A percentile compares a stretch with the other conserved stretches of the same genome.
Evolutionary conservation across 2,797 vertebrate genomes (phyloP).

Genomic region (Anolis apletophallus): DNA sequence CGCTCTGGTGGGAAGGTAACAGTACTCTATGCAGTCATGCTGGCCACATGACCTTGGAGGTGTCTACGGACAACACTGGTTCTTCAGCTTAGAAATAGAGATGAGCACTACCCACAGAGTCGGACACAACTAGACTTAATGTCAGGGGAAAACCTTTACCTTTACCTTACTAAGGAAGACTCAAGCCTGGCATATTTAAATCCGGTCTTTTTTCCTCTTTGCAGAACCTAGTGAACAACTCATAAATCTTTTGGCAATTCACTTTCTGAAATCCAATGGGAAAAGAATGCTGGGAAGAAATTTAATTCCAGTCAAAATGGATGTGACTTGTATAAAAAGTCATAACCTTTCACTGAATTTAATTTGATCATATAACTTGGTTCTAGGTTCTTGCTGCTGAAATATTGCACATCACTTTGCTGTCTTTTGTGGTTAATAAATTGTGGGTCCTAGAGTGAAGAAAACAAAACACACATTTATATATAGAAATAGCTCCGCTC

Average conservation of each 20-base stretch:
- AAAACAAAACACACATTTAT: neutral
- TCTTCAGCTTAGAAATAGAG: no score
- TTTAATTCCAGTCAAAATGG: neutral
- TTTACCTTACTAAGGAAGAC: neutral
- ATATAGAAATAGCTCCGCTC: no score
- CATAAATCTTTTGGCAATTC: neutral
- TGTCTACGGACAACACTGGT: no score
- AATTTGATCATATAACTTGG: constrained; percentile 23
- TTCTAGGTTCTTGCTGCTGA: neutral
- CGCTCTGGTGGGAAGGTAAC: no score
- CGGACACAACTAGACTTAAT: no score
- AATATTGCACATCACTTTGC: neutral
- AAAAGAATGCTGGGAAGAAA: neutral
- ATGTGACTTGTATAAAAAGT: constrained; percentile 8
- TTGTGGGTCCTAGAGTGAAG: neutral
- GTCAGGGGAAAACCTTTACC: no score
- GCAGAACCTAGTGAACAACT: neutral
- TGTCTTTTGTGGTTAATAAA: constrained; percentile 6
- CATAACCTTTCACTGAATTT: constrained; percentile 19
- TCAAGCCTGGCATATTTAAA: neutral
- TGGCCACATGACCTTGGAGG: no score
- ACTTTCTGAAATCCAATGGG: neutral
- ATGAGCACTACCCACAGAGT: no score
- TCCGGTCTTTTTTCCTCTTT: neutral
- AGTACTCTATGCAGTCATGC: no score